Conservation (phyloP, 2,888 invertebrate genomes). For the Cosmorhoe ocellata region DNA sequence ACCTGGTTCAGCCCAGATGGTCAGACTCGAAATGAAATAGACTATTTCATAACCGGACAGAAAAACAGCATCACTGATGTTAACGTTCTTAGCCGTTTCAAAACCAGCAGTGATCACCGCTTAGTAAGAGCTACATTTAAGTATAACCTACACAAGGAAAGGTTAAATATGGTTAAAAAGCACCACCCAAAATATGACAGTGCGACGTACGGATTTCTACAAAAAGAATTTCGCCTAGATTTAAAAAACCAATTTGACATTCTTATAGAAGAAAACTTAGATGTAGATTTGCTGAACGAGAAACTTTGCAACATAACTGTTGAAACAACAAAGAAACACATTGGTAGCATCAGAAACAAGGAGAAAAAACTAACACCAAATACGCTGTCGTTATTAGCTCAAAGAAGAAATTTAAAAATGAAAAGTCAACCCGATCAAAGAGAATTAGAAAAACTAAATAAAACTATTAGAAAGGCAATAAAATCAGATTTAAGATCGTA, state of each 20-base stretch:
- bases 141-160: slow-evolving; percentile 1
- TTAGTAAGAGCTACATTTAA: slow-evolving; percentile 1
- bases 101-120: slow-evolving; percentile 1
- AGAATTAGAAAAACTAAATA: too few species aligned
- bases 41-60: neutral
- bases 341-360: too few species aligned
- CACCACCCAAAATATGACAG: slow-evolving; percentile 8
- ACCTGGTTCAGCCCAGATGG: slow-evolving; percentile 4
- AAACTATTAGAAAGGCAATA: too few species aligned
- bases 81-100: neutral
- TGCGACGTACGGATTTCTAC: neutral
- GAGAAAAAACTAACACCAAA: too few species aligned
- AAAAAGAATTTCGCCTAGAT: neutral
- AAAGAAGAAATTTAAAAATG: too few species aligned
- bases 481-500: too few species aligned
- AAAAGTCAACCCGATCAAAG: too few species aligned
- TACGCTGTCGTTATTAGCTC: too few species aligned
- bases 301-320: too few species aligned
- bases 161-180: neutral
- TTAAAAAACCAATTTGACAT: slow-evolving; percentile 1
- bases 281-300: too few species aligned
- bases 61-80: slow-evolving; percentile 3
- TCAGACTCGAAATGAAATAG: neutral
- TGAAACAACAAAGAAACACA: too few species aligned
- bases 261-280: neutral